phyloP scores from a whole-genome alignment of 1,140 invertebrate species.

The Antheraea mylitta region DNA sequence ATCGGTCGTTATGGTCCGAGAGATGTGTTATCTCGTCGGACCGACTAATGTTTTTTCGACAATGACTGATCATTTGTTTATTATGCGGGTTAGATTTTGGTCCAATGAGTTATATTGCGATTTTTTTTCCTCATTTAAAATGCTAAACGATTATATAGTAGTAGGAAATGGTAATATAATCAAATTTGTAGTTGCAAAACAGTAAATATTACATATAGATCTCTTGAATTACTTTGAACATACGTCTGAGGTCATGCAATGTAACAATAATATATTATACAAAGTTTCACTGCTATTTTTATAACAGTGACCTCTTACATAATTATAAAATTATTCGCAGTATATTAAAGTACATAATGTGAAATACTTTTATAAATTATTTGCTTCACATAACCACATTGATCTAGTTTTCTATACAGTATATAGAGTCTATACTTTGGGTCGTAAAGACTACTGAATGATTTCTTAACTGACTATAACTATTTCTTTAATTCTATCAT shows the following conservation, averaged over 20 bases:
- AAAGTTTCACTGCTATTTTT: background rate
- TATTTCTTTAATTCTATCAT: too few relatives aligned
- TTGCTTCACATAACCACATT: too few relatives aligned
- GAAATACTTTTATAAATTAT: too few relatives aligned
- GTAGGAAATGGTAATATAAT: background rate
- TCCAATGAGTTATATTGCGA: conserved; percentile 2
- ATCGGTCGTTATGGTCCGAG: conserved; percentile 41
- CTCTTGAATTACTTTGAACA: background rate
- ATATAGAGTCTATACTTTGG: too few relatives aligned
- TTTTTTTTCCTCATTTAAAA: background rate
- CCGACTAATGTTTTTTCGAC: conserved; percentile 35
- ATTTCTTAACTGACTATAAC: too few relatives aligned
- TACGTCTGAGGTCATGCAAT: background rate
- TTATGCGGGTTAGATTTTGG: conserved; percentile 11
- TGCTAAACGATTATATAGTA: background rate
- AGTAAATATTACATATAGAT: too few relatives aligned
- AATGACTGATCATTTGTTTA: conserved; percentile 40
- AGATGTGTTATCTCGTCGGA: conserved; percentile 41
- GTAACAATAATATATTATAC: background rate
- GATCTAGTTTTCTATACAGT: too few relatives aligned
- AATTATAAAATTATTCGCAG: background rate
- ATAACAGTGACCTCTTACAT: background rate
- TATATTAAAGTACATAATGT: background rate
- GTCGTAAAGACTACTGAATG: too few relatives aligned
- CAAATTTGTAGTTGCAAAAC: background rate